Conservation (phyloP, 1,140 invertebrate genomes). For the Zaprionus camerounensis region DNA sequence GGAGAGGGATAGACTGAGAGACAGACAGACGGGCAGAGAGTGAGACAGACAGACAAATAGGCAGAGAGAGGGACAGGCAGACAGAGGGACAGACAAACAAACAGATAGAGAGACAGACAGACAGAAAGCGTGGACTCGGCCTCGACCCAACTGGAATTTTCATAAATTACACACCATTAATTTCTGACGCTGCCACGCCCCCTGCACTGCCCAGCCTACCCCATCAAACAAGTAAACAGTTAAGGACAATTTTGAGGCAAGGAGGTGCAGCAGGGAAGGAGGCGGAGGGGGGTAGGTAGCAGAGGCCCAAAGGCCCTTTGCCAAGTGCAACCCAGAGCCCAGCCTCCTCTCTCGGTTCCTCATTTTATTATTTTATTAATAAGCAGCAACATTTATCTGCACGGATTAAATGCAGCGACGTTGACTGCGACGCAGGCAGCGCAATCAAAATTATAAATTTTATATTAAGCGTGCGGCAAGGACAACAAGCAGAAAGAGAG, state of each 20-base stretch:
- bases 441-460: slow-evolving; percentile 60
- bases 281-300: too few relatives aligned
- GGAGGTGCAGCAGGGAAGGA: too few relatives aligned
- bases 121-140: background rate
- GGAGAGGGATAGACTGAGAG: background rate
- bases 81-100: background rate
- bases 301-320: background rate
- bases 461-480: slow-evolving; percentile 49
- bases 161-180: slow-evolving; percentile 59
- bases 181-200: slow-evolving; percentile 33
- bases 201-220: too few relatives aligned
- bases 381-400: slow-evolving; percentile 48
- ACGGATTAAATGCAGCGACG: slow-evolving; percentile 45
- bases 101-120: background rate
- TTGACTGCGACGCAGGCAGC: slow-evolving; percentile 8
- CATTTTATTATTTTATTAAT: slow-evolving; percentile 39
- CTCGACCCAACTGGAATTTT: slow-evolving; percentile 36
- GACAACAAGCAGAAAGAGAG: slow-evolving; percentile 5
- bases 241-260: too few relatives aligned
- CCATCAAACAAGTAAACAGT: slow-evolving; percentile 27
- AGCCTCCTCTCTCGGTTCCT: background rate
- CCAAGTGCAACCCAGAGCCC: background rate
- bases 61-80: background rate
- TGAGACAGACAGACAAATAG: background rate
- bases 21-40: slow-evolving; percentile 2